These are phyloP conservation scores for Stictonetta naevosa DNA, from an alignment of 2,113 vertebrate genomes.

Conservation along the genomic window DNA sequence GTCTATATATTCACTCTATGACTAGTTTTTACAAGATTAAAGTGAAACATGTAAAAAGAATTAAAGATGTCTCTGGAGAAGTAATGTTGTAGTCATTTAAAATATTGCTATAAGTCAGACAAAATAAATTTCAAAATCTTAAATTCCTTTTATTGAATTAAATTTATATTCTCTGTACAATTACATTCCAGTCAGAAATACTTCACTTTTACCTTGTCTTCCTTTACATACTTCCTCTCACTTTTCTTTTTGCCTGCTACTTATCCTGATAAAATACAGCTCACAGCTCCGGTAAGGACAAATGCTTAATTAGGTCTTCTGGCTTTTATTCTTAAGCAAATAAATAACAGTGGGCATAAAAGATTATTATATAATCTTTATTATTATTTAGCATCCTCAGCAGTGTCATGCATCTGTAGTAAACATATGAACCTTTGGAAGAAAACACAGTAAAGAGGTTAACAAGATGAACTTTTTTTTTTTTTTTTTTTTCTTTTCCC, in stretches of 20 bases:
- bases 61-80: not conserved
- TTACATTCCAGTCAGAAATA: not conserved
- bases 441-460: not conserved
- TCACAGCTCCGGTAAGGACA: accelerated
- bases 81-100: not conserved
- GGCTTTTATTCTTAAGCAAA: not conserved
- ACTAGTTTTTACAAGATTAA: not conserved
- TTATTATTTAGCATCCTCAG: not conserved
- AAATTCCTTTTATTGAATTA: not conserved
- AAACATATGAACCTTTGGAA: not conserved
- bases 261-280: not conserved
- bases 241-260: not conserved
- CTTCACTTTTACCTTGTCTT: not conserved
- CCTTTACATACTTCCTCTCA: not conserved
- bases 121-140: not conserved
- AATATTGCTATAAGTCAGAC: not conserved
- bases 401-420: not conserved
- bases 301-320: not conserved
- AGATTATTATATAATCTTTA: not conserved
- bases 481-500: not conserved
- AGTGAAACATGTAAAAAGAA: not conserved
- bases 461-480: not conserved
- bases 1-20: not conserved
- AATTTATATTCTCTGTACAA: not conserved
- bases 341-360: not conserved